Evolutionary conservation across 2,888 invertebrate genomes (phyloP).

Genomic region (Fragum fragum): DNA sequence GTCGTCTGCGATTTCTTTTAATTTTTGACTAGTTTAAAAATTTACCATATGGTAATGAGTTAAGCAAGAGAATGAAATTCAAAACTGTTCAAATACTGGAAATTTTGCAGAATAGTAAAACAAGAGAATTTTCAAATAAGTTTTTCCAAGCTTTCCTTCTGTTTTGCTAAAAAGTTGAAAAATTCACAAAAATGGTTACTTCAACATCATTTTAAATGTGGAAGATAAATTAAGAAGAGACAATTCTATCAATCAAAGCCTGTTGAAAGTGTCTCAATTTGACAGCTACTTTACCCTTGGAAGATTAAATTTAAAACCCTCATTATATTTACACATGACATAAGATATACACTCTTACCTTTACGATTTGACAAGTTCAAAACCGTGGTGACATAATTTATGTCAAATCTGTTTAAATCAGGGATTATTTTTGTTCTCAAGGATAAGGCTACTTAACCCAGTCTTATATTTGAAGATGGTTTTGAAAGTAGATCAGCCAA

Average conservation of each 20-base stretch:
- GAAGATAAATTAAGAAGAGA: neutral
- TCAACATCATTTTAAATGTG: neutral
- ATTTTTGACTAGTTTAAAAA: too few species aligned
- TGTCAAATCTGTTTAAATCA: conserved; percentile 27
- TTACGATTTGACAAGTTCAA: conserved; percentile 22
- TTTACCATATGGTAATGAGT: too few species aligned
- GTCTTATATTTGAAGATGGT: neutral
- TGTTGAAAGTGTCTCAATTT: neutral
- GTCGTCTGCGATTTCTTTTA: too few species aligned
- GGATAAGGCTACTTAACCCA: neutral
- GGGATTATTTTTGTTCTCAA: neutral
- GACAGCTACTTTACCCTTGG: conserved; percentile 14
- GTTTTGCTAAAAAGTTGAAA: too few species aligned
- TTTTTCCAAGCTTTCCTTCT: too few species aligned
- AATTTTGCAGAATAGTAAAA: too few species aligned
- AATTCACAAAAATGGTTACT: too few species aligned
- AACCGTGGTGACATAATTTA: conserved; percentile 21
- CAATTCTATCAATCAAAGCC: neutral
- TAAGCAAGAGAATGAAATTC: too few species aligned
- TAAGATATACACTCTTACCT: conserved; percentile 27
- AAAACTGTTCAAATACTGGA: too few species aligned
- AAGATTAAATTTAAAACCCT: conserved; percentile 29
- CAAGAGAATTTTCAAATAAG: too few species aligned
- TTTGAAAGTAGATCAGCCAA: neutral
- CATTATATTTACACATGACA: conserved; percentile 31